Conservation (phyloP, 2,888 invertebrate species). For the Entomobrya multifasciata region DNA sequence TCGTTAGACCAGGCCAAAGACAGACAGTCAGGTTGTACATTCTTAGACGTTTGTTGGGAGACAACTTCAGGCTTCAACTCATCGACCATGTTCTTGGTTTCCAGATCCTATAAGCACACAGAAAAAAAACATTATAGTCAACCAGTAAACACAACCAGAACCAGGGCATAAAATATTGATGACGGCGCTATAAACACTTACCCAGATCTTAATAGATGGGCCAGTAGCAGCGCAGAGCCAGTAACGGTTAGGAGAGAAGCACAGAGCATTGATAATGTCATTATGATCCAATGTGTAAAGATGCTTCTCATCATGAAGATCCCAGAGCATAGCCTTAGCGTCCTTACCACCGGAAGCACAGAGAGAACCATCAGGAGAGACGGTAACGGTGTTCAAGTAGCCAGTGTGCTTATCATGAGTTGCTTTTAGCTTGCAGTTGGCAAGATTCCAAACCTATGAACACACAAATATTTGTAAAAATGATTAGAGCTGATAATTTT, state of each 20-base stretch:
- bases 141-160: not conserved
- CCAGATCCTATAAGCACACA: constrained; percentile 88
- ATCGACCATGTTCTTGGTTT: constrained; percentile 99
- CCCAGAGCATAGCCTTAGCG: constrained; percentile 99
- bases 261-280: constrained; percentile 98
- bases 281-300: constrained; percentile 99
- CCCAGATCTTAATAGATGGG: constrained; percentile 99
- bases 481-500: no score
- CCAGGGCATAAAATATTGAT: no score
- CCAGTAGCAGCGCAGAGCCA: constrained; percentile 99
- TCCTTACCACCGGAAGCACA: constrained; percentile 99
- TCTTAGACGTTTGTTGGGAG: constrained; percentile 85
- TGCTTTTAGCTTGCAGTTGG: constrained; percentile 99
- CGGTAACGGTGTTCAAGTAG: constrained; percentile 98
- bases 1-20: constrained; percentile 99
- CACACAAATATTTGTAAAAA: no score
- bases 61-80: constrained; percentile 98
- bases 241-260: constrained; percentile 99
- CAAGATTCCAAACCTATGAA: constrained; percentile 95
- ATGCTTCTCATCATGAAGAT: constrained; percentile 99
- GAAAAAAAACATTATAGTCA: not conserved
- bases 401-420: constrained; percentile 98
- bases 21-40: constrained; percentile 96
- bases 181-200: constrained; percentile 81
- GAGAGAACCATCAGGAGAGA: constrained; percentile 99